Base-by-base conservation (phyloP, 2,113 vertebrate species). In the Prionailurus viverrinus region DNA sequence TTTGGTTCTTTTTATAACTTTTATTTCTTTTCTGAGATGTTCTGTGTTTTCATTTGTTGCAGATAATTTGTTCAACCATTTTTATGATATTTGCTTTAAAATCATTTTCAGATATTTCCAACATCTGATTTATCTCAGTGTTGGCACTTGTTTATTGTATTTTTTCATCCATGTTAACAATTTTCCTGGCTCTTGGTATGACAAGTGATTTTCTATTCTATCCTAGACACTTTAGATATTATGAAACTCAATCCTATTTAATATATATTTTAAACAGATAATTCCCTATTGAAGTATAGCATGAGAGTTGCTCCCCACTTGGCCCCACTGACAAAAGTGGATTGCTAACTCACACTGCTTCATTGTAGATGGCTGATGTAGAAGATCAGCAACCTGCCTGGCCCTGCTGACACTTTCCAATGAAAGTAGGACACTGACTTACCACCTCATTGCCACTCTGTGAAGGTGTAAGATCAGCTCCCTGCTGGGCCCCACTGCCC, bases 131-230 rank as follows among this genome's bases (percentile, higher is more conserved):
- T 93, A 94, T 85, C 39, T 93, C 80, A 79, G 36, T 65, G 31
- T 7, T 87, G 66, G 5, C 12, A 87, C 51, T 31, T 96, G 29
- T 84, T 94, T 39, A 41, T 39, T 96, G 3, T 51, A 91, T 80
- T 82, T 91, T 95, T 39, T 87, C 45, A 93, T 66, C 80, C 2
- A 36, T 76, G 29, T 92, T 94, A 82, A 71, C 48, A 29, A 8
- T 94, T 97, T 89, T n/a, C 1, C 51, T 94, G 45, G 36, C 53
- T 23, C 5, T 93, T 93, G 27, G 1, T 51, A 80, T 71, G 25
- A 79, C n/a, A 76, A 33, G 18, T 63, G 7, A 68, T 93, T 88
- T 96, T 96, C 53, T 91, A 31, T 84, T 91, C 69, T 74, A 69
- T 91, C 7, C 10, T 89, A 11, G 12, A 80, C 39, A 91, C 51